Base-by-base conservation (phyloP, 2,113 vertebrate species). In the Stercorarius parasiticus region DNA sequence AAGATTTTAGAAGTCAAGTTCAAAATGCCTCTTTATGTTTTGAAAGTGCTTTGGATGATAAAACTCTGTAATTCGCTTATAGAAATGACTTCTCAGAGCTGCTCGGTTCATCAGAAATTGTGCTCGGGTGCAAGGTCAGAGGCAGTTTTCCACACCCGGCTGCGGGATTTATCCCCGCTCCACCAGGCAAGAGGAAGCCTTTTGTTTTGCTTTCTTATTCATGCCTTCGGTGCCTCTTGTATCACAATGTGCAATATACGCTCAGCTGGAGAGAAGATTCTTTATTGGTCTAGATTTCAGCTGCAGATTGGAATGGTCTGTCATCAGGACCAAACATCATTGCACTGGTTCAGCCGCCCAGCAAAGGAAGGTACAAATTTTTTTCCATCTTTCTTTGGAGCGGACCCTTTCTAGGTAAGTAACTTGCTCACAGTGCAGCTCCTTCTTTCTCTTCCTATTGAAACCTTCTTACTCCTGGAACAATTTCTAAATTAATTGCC, bases 291-390 rank as follows among this genome's bases (percentile, higher is more conserved):
- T 1, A 14, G 19, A 50, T 56, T 42, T 66, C 82, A 62, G 53
- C 50, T 25, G 50, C 36, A 11, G 32, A 43, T 27, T 12, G 21
- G 19, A 71, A 61, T 2, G 0, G 45, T 13, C 50, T 12, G 34
- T 70, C 45, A 14, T 8, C 49, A 38, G 42, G 42, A 81, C n/a
- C 42, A 29, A 53, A 38, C 12, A 34, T 15, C 49, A 21, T 11
- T 5, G 15, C 26, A 17, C 52, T 61, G 58, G 29, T 59, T 72
- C 8, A 43, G 73, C 34, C 36, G 20, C 55, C n/a, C 55, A 36
- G 4, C n/a, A 55, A 69, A 67, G 45, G 59, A n/a, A 45, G 47
- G 61, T 4, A 30, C 1, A 2, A 59, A 72, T 0, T 0, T 20
- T 59, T 52, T 61, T 79, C 34, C 61, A 40, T 55, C 36, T 53